A percentile compares a stretch with the other conserved stretches of the same genome.
Evolutionary conservation across 2,888 invertebrate genomes (phyloP).

Genomic region (Temnothorax ravouxi): DNA sequence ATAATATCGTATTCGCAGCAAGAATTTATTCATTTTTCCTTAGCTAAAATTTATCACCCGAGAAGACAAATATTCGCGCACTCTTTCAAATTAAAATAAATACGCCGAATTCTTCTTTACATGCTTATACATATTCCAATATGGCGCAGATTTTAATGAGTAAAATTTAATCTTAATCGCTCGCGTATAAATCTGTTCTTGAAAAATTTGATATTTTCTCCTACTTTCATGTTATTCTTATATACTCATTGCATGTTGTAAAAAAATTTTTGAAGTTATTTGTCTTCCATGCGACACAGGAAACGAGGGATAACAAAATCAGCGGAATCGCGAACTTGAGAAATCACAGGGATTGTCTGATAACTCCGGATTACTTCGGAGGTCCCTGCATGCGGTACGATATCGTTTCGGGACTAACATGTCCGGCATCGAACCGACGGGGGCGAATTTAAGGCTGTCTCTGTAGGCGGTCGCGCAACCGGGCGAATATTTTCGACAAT

Average conservation of each 20-base stretch:
- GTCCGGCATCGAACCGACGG: constrained; percentile 33
- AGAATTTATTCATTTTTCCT: not conserved
- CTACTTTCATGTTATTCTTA: not conserved
- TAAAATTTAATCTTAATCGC: not conserved
- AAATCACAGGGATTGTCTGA: not conserved
- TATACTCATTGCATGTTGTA: not conserved
- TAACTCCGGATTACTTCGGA: not conserved
- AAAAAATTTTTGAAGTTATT: not conserved
- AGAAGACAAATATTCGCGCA: not conserved
- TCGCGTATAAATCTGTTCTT: too few species aligned
- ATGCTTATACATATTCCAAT: not conserved
- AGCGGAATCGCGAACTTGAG: not conserved
- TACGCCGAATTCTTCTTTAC: not conserved
- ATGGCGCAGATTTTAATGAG: not conserved
- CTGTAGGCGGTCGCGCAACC: constrained; percentile 55
- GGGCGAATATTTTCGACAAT: constrained; percentile 70
- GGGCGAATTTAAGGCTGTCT: constrained; percentile 60
- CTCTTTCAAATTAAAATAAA: constrained; percentile 8
- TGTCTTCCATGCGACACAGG: not conserved
- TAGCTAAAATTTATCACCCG: not conserved
- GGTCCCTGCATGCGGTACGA: not conserved
- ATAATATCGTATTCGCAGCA: not conserved
- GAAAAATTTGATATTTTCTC: too few species aligned
- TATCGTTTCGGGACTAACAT: constrained; percentile 55
- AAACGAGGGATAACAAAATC: not conserved